These are phyloP conservation scores for Limnephilus rhombicus DNA, from an alignment of 2,888 invertebrate genomes.

Conservation along the genomic window DNA sequence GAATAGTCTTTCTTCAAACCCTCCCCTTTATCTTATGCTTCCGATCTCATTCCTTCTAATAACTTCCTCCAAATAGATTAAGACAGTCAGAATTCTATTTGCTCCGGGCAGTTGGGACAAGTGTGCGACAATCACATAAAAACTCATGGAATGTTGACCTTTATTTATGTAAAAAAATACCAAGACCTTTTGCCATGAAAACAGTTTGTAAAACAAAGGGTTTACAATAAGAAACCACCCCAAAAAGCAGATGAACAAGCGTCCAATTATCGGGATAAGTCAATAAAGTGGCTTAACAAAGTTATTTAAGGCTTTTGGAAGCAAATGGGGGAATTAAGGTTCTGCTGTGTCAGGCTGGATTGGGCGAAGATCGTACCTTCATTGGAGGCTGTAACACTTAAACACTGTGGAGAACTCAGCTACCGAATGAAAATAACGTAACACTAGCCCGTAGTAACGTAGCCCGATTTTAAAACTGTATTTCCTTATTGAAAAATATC, in stretches of 20 bases:
- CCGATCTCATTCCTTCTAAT: no score
- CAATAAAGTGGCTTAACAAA: conserved; percentile 8
- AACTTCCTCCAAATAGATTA: no score
- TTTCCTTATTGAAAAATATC: no score
- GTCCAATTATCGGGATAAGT: conserved; percentile 26
- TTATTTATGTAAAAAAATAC: background rate
- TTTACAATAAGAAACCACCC: background rate
- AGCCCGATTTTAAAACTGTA: no score
- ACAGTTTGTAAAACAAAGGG: background rate
- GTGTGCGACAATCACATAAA: no score
- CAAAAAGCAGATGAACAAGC: background rate
- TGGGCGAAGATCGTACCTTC: background rate
- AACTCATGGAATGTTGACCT: background rate
- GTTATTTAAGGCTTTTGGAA: conserved; percentile 31
- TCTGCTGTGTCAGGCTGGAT: conserved; percentile 22
- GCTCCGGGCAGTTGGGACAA: no score
- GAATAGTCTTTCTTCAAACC: no score
- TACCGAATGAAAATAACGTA: background rate
- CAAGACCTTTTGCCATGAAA: background rate
- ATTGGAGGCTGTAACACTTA: background rate
- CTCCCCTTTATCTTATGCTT: no score
- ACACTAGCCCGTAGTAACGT: accelerated
- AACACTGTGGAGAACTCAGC: background rate
- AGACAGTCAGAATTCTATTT: no score
- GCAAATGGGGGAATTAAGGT: conserved; percentile 19